Conservation (phyloP, 2,888 invertebrate genomes). For the Iselma pallidipennis region DNA sequence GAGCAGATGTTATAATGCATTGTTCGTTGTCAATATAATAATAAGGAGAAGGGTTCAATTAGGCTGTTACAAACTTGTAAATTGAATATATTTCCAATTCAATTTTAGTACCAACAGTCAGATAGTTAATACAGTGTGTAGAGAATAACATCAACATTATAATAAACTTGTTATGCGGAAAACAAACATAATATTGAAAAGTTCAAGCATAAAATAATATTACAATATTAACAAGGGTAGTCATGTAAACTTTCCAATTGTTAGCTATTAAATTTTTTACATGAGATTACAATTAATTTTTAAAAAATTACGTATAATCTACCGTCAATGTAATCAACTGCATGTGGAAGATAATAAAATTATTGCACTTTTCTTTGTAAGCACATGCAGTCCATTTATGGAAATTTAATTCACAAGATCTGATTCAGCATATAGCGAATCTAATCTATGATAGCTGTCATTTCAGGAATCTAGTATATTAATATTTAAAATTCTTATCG, state of each 20-base stretch:
- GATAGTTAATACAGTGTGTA: not conserved
- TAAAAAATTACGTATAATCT: too few relatives aligned
- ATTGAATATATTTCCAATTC: constrained; percentile 14
- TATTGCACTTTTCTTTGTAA: not conserved
- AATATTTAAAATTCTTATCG: not conserved
- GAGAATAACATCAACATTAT: not conserved
- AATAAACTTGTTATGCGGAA: not conserved
- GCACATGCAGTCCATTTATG: not conserved
- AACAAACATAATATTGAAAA: not conserved
- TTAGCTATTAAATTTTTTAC: too few relatives aligned
- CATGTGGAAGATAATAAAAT: not conserved
- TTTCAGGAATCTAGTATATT: not conserved
- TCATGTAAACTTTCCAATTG: too few relatives aligned
- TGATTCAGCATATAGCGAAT: not conserved
- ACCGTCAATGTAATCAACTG: too few relatives aligned
- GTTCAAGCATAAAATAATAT: not conserved
- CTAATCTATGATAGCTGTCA: not conserved
- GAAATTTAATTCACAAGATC: not conserved
- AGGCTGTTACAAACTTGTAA: constrained; percentile 18
- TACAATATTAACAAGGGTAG: too few relatives aligned
- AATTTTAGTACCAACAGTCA: not conserved
- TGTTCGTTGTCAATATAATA: constrained; percentile 10
- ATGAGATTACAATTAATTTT: too few relatives aligned
- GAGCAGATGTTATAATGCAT: constrained; percentile 26
- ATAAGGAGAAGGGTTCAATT: constrained; percentile 16